Evolutionary conservation across 2,113 vertebrate genomes (phyloP).

Genomic region (Miniopterus natalensis): DNA sequence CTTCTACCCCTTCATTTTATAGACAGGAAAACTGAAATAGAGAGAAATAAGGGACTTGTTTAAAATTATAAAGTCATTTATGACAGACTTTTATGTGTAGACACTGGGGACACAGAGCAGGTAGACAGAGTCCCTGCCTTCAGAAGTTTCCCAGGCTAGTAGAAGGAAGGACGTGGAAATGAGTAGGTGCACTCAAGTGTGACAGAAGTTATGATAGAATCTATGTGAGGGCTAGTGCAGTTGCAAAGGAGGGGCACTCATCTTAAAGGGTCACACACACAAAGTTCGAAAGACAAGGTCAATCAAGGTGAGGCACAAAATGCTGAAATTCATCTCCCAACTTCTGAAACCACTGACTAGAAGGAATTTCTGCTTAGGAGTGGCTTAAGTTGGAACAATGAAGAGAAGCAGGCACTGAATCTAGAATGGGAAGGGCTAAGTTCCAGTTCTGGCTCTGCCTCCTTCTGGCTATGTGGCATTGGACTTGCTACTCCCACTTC

Average conservation of each 20-base stretch:
- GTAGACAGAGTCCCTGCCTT: not conserved
- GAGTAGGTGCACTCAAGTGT: not conserved
- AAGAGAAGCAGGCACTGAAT: conserved; percentile 18
- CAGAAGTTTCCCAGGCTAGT: not conserved
- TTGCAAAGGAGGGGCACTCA: not conserved
- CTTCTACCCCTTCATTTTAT: conserved; percentile 25
- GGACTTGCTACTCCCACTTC: not conserved
- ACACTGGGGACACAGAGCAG: not conserved
- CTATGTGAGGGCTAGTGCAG: not conserved
- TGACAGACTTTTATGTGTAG: conserved; percentile 17
- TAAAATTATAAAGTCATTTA: not conserved
- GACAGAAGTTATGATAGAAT: not conserved
- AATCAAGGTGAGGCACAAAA: conserved; percentile 13
- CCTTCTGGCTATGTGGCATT: not conserved
- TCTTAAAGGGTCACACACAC: not conserved
- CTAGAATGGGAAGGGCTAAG: not conserved
- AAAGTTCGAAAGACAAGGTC: conserved; percentile 13
- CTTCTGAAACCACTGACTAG: conserved; percentile 17
- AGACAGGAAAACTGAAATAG: not conserved
- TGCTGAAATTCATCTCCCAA: not conserved
- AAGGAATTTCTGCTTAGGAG: not conserved
- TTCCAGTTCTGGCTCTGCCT: not conserved
- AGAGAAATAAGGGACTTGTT: not conserved
- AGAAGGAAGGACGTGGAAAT: not conserved
- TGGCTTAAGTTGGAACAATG: not conserved